Evolutionary conservation across 2,797 vertebrate genomes (phyloP).

Genomic region (Percopsis omiscomaycus): DNA sequence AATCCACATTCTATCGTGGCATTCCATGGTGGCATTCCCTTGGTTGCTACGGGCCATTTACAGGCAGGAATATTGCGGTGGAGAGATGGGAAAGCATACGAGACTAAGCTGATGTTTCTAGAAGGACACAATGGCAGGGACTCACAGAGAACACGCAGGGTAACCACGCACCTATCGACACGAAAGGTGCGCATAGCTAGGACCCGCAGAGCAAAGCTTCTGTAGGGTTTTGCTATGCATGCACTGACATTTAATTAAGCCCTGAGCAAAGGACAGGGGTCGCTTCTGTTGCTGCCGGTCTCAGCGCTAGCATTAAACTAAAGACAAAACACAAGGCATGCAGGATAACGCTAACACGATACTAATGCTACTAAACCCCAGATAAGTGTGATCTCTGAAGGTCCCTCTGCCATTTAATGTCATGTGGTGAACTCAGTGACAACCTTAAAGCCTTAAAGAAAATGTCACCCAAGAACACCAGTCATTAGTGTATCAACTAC

Average conservation of each 20-base stretch:
- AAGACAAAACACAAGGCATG: constrained; percentile 21
- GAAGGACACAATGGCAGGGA: neutral
- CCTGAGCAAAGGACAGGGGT: constrained; percentile 20
- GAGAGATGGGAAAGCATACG: constrained; percentile 1
- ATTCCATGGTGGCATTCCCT: neutral
- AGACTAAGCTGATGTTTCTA: constrained; percentile 15
- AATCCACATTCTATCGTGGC: neutral
- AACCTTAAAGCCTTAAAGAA: neutral
- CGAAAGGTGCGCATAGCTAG: neutral
- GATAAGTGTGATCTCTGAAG: constrained; percentile 52
- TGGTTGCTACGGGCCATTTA: constrained; percentile 28
- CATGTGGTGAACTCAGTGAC: constrained; percentile 22
- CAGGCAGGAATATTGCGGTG: neutral
- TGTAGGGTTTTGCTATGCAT: constrained; percentile 27
- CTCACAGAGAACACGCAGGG: neutral
- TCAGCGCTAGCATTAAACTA: constrained; percentile 42
- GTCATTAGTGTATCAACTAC: no score
- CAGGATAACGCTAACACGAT: constrained; percentile 31
- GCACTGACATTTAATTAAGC: constrained; percentile 64
- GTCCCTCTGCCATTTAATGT: constrained; percentile 31
- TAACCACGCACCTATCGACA: neutral
- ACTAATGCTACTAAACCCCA: constrained; percentile 49
- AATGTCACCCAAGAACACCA: no score
- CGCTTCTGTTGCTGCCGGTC: constrained; percentile 29
- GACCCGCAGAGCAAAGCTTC: constrained; percentile 9